phyloP scores from a whole-genome alignment of 2,888 invertebrate genomes.

The Xylocampa areola region DNA sequence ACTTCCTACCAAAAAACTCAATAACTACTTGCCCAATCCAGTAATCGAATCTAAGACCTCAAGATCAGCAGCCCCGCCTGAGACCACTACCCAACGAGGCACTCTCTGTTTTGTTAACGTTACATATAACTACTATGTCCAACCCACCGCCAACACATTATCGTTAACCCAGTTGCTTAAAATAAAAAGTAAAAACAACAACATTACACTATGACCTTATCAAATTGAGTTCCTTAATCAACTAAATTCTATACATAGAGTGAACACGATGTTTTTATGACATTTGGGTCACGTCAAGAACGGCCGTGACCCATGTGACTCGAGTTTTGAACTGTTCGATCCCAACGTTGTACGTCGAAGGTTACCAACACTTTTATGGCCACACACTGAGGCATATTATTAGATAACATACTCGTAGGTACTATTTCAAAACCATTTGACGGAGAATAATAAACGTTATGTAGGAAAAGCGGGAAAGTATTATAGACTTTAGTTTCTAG shows the following conservation, averaged over 20 bases:
- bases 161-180: slow-evolving; percentile 1
- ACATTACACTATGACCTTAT: neutral
- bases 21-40: no score
- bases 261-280: slow-evolving; percentile 17
- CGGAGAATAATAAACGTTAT: no score
- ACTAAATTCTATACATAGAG: slow-evolving; percentile 10
- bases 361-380: slow-evolving; percentile 7
- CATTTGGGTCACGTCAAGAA: slow-evolving; percentile 44
- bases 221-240: slow-evolving; percentile 15
- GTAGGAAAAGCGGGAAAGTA: no score
- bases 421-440: no score
- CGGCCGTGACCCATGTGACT: slow-evolving; percentile 51
- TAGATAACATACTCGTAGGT: slow-evolving; percentile 5
- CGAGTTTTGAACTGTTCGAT: slow-evolving; percentile 25
- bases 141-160: no score
- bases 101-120: no score
- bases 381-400: slow-evolving; percentile 1
- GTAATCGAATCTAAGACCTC: no score
- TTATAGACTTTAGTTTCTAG: no score
- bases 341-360: slow-evolving; percentile 21
- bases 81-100: no score
- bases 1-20: no score
- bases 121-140: no score
- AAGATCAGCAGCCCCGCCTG: no score
- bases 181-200: neutral